Percentiles rank a stretch among this genome's conserved stretches.
Conservation (phyloP, 2,113 vertebrate species). For the Rhodinocichla rosea region DNA sequence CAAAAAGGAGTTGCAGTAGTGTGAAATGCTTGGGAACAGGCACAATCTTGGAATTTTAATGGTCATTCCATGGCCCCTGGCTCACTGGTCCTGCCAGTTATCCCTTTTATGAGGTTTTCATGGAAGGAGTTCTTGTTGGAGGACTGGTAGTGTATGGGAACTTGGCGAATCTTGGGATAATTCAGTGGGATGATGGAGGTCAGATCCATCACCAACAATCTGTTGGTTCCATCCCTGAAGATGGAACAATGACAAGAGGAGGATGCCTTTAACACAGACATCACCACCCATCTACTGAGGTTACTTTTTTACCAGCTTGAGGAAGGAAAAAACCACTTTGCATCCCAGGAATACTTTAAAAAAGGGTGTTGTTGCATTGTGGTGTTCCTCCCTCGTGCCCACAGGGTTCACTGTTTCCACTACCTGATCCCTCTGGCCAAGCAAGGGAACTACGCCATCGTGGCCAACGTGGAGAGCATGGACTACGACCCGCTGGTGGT, state of each 20-base stretch:
- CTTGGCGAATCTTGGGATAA: not conserved
- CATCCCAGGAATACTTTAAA: accelerated
- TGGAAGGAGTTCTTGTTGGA: not conserved
- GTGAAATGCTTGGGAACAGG: not conserved
- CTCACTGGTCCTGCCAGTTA: not conserved
- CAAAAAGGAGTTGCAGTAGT: not conserved
- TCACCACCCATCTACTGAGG: not conserved
- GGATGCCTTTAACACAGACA: not conserved
- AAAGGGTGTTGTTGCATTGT: accelerated
- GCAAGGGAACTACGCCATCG: conserved; percentile 96
- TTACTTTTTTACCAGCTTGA: not conserved
- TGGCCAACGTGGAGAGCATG: conserved; percentile 98
- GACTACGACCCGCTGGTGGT: conserved; percentile 97
- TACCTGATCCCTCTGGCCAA: conserved; percentile 96
- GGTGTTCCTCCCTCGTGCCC: not conserved
- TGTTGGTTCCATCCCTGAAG: not conserved
- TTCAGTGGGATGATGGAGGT: not conserved
- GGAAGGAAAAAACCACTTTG: conserved; percentile 23
- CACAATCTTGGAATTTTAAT: not conserved
- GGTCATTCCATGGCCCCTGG: not conserved
- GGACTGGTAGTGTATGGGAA: not conserved
- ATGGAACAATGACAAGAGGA: not conserved
- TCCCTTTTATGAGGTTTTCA: not conserved
- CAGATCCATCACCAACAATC: not conserved
- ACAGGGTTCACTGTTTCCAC: conserved; percentile 96